Conservation (phyloP, 2,113 vertebrate genomes). For the Callipepla squamata region DNA sequence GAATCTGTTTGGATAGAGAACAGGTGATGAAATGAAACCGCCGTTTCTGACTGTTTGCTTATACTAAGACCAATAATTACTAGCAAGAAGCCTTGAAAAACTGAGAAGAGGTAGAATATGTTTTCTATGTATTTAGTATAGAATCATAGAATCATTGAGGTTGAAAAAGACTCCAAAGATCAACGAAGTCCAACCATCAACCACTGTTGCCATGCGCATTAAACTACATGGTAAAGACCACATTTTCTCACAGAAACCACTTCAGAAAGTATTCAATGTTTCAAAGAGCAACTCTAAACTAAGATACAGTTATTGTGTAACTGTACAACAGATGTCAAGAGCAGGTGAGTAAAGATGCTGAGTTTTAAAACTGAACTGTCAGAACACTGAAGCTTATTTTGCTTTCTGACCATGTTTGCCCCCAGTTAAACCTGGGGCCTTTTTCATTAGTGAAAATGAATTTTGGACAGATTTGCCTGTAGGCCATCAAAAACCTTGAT, state of each 20-base stretch:
- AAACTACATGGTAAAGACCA: no score
- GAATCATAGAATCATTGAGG: no score
- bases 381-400: not conserved
- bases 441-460: not conserved
- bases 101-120: not conserved
- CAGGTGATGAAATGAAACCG: not conserved
- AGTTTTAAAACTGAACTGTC: not conserved
- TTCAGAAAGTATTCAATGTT: not conserved
- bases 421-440: not conserved
- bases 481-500: not conserved
- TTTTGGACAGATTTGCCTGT: not conserved
- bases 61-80: not conserved
- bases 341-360: conserved; percentile 2
- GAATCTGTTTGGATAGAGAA: not conserved
- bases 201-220: no score
- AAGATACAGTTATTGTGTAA: not conserved
- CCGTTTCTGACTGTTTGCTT: not conserved
- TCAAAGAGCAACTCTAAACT: not conserved
- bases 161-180: no score
- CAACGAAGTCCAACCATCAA: no score
- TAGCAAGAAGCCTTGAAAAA: not conserved
- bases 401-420: not conserved
- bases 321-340: not conserved
- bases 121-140: no score
- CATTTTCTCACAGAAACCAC: not conserved